Base-by-base conservation (phyloP, 2,797 vertebrate genomes). In the Microtus californicus region DNA sequence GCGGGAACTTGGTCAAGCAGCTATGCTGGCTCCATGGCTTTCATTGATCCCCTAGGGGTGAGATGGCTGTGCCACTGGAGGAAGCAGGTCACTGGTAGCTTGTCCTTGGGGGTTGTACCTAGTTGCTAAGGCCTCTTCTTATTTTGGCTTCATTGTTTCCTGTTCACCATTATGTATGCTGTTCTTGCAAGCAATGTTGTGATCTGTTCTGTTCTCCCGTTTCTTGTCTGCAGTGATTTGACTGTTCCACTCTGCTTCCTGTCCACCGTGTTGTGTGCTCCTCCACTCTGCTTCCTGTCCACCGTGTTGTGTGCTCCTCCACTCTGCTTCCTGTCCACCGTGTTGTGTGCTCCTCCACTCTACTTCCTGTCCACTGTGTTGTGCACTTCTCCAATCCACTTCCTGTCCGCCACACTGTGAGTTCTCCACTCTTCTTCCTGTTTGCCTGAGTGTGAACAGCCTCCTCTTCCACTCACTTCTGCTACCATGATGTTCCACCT, bases 201-300 rank as follows among this genome's bases (percentile, higher is more conserved):
- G 34, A 71, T n/a, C 69, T 31, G 13, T 23, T 51, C 83, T 12
- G 7, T 23, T 54, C 56, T 56, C 56, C 56, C 19, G 17, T 56
- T 56, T 56, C 56, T 21, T 56, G 56, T 56, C 19, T 56, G 56
- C 56, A 21, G 56, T 56, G 56, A 56, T 56, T 21, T 56, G 6
- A 56, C 56, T 56, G 19, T 56, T 56, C 19, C 19, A 29, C 3
- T 43, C 81, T 12, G 6, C 59, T 67, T 67, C 82, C 61, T 48
- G 65, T 27, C 23, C 4, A 10, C 11, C 1, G 10, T 10, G 17
- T 19, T 59, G 56, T 59, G 21, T 0, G 0, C 19, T 59, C 1
- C 56, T 59, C 56, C 21, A 59, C 21, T 59, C 56, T 59, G 2
- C 63, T 65, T 65, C 63, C 63, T 65, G 29, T 65, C 6, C 1